A percentile compares a stretch with the other conserved stretches of the same genome.
phyloP scores from a whole-genome alignment of 2,797 vertebrate species.

The Ambastaia sidthimunki region DNA sequence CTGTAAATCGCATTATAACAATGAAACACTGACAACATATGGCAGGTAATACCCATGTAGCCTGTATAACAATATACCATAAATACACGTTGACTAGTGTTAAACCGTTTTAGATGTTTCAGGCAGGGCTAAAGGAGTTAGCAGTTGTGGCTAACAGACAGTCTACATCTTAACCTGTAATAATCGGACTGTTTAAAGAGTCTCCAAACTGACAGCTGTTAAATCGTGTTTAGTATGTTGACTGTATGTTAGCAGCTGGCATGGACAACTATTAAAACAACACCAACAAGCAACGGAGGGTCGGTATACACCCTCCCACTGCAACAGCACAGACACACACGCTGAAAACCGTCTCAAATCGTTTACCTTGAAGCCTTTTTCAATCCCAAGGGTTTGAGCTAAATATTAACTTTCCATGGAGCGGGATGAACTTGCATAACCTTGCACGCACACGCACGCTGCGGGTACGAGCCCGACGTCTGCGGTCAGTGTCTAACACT shows the following conservation, averaged over 20 bases:
- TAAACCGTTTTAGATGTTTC: not conserved
- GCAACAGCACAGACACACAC: conserved; percentile 17
- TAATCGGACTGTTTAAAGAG: not conserved
- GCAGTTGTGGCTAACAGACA: conserved; percentile 27
- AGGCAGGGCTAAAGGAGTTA: conserved; percentile 21
- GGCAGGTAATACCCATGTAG: no score
- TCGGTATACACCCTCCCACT: conserved; percentile 19
- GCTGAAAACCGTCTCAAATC: conserved; percentile 54
- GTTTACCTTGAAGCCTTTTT: conserved; percentile 85
- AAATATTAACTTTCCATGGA: conserved; percentile 80
- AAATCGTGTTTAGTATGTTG: not conserved
- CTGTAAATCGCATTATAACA: not conserved
- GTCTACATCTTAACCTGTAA: conserved; percentile 1
- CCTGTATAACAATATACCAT: not conserved
- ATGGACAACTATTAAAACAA: conserved; percentile 21
- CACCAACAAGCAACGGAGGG: conserved; percentile 40
- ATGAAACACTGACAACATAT: not conserved
- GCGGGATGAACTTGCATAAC: conserved; percentile 53
- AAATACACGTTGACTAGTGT: not conserved
- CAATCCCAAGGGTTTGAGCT: conserved; percentile 65
- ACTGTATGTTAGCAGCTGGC: not conserved
- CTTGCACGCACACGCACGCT: conserved; percentile 27
- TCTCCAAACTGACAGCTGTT: conserved; percentile 1
- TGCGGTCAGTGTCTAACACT: conserved; percentile 45
- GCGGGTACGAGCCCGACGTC: conserved; percentile 36